A percentile compares a stretch with the other conserved stretches of the same genome.
Evolutionary conservation across 2,888 invertebrate genomes (phyloP).

Genomic region (Xanthorhoe spadicearia): DNA sequence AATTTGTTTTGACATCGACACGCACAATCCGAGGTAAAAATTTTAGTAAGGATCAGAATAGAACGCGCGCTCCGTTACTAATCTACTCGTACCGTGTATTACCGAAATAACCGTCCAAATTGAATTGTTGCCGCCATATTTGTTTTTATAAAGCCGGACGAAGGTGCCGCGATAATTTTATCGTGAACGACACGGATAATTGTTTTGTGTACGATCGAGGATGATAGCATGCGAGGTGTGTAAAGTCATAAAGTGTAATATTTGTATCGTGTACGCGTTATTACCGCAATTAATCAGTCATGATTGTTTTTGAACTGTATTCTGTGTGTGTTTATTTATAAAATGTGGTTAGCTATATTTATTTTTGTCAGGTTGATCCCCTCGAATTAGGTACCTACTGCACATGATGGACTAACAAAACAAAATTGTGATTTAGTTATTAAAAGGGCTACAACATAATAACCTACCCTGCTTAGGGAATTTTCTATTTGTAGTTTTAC

Average conservation of each 20-base stretch:
- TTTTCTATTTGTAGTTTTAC: too few relatives aligned
- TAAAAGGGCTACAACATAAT: background rate
- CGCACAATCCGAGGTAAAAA: background rate
- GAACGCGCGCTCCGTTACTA: slow-evolving; percentile 35
- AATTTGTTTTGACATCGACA: background rate
- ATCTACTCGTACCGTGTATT: slow-evolving; percentile 51
- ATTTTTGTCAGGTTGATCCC: slow-evolving; percentile 1
- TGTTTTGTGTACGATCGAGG: slow-evolving; percentile 54
- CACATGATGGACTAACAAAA: background rate
- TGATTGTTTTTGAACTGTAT: slow-evolving; percentile 27
- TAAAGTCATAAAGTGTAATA: slow-evolving; percentile 39
- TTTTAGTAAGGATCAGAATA: background rate
- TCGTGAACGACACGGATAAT: slow-evolving; percentile 52
- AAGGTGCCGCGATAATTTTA: slow-evolving; percentile 66
- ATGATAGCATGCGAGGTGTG: slow-evolving; percentile 31
- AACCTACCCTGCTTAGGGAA: background rate
- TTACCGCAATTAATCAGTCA: slow-evolving; percentile 35
- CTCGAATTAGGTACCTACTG: slow-evolving; percentile 7
- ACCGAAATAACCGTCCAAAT: slow-evolving; percentile 71
- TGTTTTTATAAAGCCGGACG: slow-evolving; percentile 64
- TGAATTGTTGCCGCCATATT: slow-evolving; percentile 69
- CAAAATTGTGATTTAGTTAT: too few relatives aligned
- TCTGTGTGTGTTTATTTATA: slow-evolving; percentile 10
- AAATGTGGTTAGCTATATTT: background rate
- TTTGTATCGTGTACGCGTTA: slow-evolving; percentile 33